A percentile compares a stretch with the other conserved stretches of the same genome.
phyloP scores from a whole-genome alignment of 2,797 vertebrate species.

The Enteromius mattozi region DNA sequence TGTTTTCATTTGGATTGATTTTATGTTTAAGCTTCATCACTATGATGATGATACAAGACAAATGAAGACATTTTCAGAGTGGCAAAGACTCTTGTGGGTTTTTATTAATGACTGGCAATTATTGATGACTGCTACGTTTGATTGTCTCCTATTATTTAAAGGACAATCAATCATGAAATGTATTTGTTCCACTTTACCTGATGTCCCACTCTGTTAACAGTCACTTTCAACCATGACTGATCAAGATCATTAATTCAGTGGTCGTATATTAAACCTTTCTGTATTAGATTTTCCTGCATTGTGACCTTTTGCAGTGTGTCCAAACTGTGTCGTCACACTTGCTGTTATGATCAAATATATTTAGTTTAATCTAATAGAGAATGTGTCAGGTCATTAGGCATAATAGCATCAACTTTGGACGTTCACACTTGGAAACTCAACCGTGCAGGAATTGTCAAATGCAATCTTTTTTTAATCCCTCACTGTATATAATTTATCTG shows the following conservation, averaged over 20 bases:
- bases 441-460: constrained; percentile 4
- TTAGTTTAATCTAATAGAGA: constrained; percentile 45
- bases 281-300: constrained; percentile 10
- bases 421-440: background rate
- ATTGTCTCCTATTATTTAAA: constrained; percentile 25
- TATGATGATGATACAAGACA: background rate
- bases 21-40: background rate
- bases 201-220: background rate
- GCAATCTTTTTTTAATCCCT: constrained; percentile 30
- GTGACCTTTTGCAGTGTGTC: constrained; percentile 16
- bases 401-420: constrained; percentile 47
- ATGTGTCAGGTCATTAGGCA: constrained; percentile 49
- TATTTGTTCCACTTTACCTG: constrained; percentile 12
- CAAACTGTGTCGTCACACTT: background rate
- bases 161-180: constrained; percentile 15
- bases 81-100: background rate
- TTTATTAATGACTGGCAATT: background rate
- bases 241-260: background rate
- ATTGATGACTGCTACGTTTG: constrained; percentile 24
- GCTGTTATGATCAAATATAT: constrained; percentile 24
- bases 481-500: background rate
- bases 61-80: constrained; percentile 9
- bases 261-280: background rate
- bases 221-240: background rate
- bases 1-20: background rate